phyloP scores from a whole-genome alignment of 2,797 vertebrate species.

The Gadopsis bispinosus region DNA sequence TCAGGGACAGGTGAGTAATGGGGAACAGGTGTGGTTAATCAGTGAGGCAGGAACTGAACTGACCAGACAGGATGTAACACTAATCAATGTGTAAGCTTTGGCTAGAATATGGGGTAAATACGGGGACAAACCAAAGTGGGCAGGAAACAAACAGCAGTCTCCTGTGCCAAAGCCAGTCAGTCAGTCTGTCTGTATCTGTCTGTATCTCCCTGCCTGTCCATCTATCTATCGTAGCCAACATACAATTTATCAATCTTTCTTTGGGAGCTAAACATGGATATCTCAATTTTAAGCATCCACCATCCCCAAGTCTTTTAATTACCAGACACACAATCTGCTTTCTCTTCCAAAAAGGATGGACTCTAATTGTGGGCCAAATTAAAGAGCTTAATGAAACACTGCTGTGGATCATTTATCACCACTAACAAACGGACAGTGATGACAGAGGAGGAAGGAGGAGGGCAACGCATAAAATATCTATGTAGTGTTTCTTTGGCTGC shows the following conservation, averaged over 20 bases:
- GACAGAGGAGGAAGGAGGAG: slow-evolving; percentile 13
- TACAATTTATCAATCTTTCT: background rate
- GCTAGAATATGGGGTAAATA: no score
- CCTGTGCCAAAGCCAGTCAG: no score
- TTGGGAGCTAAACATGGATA: slow-evolving; percentile 21
- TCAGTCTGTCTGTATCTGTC: background rate
- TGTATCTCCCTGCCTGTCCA: background rate
- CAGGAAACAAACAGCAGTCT: no score
- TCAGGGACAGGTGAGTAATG: no score
- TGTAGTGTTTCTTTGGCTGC: background rate
- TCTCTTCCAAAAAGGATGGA: slow-evolving; percentile 71
- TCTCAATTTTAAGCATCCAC: slow-evolving; percentile 58
- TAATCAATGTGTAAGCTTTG: background rate
- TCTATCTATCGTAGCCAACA: background rate
- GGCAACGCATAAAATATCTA: slow-evolving; percentile 7
- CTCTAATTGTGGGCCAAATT: slow-evolving; percentile 77
- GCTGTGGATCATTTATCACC: slow-evolving; percentile 74
- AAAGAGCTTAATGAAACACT: slow-evolving; percentile 78
- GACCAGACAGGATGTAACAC: no score
- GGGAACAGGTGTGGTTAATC: no score
- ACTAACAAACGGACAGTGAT: slow-evolving; percentile 43
- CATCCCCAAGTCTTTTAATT: slow-evolving; percentile 67
- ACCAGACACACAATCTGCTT: slow-evolving; percentile 73
- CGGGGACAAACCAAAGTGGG: no score
- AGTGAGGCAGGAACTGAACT: no score